phyloP scores from a whole-genome alignment of 2,888 invertebrate species.

The Hecatera dysodea region DNA sequence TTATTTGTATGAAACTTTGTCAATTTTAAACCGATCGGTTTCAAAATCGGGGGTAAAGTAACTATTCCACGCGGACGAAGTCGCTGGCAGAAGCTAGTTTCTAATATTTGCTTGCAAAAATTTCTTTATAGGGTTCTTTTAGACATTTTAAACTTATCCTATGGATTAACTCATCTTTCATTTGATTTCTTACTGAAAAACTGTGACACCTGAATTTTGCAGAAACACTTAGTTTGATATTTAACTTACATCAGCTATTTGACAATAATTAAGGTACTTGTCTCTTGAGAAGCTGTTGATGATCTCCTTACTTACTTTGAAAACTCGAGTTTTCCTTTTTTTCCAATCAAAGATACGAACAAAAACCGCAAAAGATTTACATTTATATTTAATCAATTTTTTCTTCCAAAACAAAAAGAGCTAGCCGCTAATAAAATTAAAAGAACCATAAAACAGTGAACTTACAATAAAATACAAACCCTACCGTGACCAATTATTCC shows the following conservation, averaged over 20 bases:
- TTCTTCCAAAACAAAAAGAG: background rate
- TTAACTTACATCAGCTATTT: background rate
- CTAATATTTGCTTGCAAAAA: too few relatives aligned
- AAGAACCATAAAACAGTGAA: slow-evolving; percentile 1
- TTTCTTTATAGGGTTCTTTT: too few relatives aligned
- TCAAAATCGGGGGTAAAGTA: too few relatives aligned
- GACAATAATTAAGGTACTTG: background rate
- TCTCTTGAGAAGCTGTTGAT: background rate
- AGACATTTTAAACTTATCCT: too few relatives aligned
- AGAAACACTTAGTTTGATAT: background rate
- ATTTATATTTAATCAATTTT: background rate
- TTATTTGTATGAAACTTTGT: too few relatives aligned
- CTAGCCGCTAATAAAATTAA: background rate
- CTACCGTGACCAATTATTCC: slow-evolving; percentile 19
- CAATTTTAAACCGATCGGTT: too few relatives aligned
- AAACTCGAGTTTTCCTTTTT: background rate
- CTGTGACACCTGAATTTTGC: background rate
- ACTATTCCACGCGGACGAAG: too few relatives aligned
- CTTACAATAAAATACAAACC: slow-evolving; percentile 8
- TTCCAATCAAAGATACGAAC: background rate
- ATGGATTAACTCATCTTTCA: too few relatives aligned
- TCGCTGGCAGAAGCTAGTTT: too few relatives aligned
- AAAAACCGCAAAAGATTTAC: background rate
- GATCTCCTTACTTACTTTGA: background rate
- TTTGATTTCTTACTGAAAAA: background rate